phyloP scores from a whole-genome alignment of 2,888 invertebrate genomes.

The Drosophila affinis region DNA sequence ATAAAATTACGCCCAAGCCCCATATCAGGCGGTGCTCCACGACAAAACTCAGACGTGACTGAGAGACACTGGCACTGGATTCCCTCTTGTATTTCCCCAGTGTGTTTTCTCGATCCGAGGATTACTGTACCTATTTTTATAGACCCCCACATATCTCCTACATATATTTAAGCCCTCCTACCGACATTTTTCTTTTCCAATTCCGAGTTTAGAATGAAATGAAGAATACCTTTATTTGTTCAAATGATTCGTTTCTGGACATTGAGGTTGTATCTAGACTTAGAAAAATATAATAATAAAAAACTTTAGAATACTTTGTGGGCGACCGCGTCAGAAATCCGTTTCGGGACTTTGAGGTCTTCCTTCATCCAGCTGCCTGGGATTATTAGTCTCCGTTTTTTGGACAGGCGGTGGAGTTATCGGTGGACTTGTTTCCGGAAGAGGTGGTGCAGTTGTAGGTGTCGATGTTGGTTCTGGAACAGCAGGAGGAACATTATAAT shows the following conservation, averaged over 20 bases:
- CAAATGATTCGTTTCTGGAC: slow-evolving; percentile 24
- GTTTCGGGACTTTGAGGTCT: slow-evolving; percentile 82
- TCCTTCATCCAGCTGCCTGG: slow-evolving; percentile 40
- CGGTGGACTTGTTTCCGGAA: slow-evolving; percentile 8
- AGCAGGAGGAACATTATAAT: slow-evolving; percentile 12
- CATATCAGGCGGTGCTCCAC: too few species aligned
- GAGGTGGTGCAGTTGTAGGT: background rate
- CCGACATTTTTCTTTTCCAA: background rate
- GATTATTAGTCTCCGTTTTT: slow-evolving; percentile 2
- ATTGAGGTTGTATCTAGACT: slow-evolving; percentile 21
- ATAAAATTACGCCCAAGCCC: too few species aligned
- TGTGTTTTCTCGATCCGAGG: too few species aligned
- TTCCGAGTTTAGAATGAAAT: slow-evolving; percentile 8
- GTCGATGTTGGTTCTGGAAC: background rate
- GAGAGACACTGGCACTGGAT: too few species aligned
- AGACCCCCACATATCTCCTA: too few species aligned
- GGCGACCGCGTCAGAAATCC: slow-evolving; percentile 68
- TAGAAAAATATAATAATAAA: slow-evolving; percentile 19
- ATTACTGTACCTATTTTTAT: background rate
- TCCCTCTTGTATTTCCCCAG: too few species aligned
- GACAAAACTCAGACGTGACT: too few species aligned
- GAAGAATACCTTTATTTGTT: slow-evolving; percentile 41
- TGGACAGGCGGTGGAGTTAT: background rate
- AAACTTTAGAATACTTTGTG: slow-evolving; percentile 39
- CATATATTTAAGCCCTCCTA: too few species aligned